Conservation (phyloP, 2,797 vertebrate genomes). For the Manis pentadactyla region DNA sequence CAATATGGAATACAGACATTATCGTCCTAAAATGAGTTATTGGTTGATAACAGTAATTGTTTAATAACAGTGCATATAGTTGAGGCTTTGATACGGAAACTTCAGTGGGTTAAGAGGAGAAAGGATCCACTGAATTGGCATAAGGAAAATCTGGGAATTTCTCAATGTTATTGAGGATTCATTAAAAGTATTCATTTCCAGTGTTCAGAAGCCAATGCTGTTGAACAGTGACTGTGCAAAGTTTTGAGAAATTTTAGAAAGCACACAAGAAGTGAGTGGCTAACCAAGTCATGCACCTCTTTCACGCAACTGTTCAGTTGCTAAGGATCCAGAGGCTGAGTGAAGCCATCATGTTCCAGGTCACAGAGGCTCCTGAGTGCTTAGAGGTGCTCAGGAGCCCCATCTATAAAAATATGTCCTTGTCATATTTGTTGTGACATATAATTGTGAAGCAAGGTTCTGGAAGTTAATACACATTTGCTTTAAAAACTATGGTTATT, state of each 20-base stretch:
- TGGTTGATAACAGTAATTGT: background rate
- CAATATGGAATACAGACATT: background rate
- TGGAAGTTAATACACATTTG: background rate
- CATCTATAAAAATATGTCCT: background rate
- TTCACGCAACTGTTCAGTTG: background rate
- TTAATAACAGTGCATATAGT: background rate
- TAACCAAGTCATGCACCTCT: accelerated
- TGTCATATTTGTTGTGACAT: background rate
- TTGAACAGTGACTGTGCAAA: background rate
- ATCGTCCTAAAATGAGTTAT: background rate
- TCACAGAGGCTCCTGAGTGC: background rate
- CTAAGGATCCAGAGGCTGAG: background rate
- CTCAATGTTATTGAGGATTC: background rate
- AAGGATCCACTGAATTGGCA: background rate
- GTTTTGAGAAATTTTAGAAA: background rate
- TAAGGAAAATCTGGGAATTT: background rate
- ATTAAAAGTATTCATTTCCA: background rate
- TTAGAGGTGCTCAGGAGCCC: background rate
- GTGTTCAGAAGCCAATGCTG: background rate
- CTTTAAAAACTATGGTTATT: background rate
- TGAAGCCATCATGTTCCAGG: background rate
- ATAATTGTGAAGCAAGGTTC: background rate
- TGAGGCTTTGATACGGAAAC: background rate
- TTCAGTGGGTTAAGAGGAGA: background rate
- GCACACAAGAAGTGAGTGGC: background rate